phyloP scores from a whole-genome alignment of 2,797 vertebrate species.

The Dendrocincla fuliginosa region DNA sequence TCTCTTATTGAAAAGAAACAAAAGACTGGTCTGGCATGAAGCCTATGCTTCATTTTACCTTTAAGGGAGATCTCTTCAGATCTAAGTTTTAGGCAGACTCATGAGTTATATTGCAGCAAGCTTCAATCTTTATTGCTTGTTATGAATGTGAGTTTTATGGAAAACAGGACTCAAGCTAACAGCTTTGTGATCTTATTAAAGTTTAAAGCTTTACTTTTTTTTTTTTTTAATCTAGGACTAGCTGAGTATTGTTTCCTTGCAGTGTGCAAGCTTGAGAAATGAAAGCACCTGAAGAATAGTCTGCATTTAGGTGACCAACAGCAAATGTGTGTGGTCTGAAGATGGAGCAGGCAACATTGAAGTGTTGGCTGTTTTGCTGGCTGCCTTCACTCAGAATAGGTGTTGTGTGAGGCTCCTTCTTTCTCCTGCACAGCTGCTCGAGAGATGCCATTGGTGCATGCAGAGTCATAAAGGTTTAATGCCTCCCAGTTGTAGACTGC shows the following conservation, averaged over 20 bases:
- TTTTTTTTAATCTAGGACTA: background rate
- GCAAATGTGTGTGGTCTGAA: constrained; percentile 29
- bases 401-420: background rate
- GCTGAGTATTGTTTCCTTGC: background rate
- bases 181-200: background rate
- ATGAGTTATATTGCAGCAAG: background rate
- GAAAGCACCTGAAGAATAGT: background rate
- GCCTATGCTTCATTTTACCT: constrained; percentile 12
- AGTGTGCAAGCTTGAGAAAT: background rate
- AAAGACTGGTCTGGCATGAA: constrained; percentile 36
- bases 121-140: constrained; percentile 24
- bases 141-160: constrained; percentile 51
- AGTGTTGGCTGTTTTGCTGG: background rate
- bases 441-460: background rate
- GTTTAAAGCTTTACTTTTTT: background rate
- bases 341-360: background rate
- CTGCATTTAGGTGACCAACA: background rate
- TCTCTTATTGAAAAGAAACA: constrained; percentile 46
- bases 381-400: background rate
- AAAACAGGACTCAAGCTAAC: constrained; percentile 39
- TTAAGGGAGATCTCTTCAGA: constrained; percentile 22
- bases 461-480: background rate
- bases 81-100: background rate
- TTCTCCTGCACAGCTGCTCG: background rate
- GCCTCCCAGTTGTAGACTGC: background rate